Base-by-base conservation (phyloP, 2,797 vertebrate genomes). In the Halcyon badia region DNA sequence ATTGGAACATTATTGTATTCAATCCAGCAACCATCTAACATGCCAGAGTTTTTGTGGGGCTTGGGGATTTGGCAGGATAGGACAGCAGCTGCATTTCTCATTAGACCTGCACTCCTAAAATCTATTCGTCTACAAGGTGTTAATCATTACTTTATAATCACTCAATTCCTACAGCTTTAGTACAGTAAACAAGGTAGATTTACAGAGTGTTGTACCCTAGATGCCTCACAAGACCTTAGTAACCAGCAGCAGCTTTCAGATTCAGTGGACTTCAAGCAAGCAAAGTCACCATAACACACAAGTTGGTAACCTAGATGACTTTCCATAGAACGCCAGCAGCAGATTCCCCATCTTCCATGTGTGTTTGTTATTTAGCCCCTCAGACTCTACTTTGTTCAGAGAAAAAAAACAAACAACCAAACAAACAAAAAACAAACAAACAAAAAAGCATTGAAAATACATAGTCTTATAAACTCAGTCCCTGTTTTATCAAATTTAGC, bases 291-390 rank as follows among this genome's bases (percentile, higher is more conserved):
- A 2, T 18, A 49, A 61, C 4, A 2, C 3, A 31, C 11, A 70
- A 42, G 26, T 21, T 5, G 46, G 62, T 12, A 25, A 30, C 12
- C 8, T 11, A 19, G 11, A 10, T 9, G 41, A 20, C 33, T 87
- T 89, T 28, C 52, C 49, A 54, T 1, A 46, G 49, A 72, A 37
- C 3, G 12, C 39, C 28, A 89, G 28, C 11, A 33, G 28, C 42
- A 79, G 5, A 11, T 49, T 42, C 60, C n/a, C 11, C 4, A 3
- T 8, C 39, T 49, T n/a, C 14, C 78, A 46, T 0, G 0, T 11
- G 14, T 5, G 18, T 64, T 85, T 61, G 30, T 42, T 19, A 12
- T 26, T 30, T 2, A 57, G 25, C 12, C 20, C 49, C 28, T 64
- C 46, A 42, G 69, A 54, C 8, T 14, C n/a, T 37, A 3, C 49